A percentile compares a stretch with the other conserved stretches of the same genome.
Conservation (phyloP, 2,888 invertebrate species). For the Platycheirus rosarum region DNA sequence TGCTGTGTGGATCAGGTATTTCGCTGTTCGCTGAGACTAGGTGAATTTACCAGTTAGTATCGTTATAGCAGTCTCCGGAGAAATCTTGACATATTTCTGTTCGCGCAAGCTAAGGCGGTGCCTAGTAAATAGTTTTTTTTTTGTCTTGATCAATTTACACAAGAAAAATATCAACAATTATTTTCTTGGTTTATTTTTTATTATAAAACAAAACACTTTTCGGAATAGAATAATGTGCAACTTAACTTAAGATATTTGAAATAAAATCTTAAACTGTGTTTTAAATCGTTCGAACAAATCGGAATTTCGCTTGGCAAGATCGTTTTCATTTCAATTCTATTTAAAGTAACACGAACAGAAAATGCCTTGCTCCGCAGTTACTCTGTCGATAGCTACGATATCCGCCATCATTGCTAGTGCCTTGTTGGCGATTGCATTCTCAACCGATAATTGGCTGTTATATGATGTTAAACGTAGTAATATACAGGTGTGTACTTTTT, state of each 20-base stretch:
- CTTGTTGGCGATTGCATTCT: constrained; percentile 95
- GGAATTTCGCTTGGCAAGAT: constrained; percentile 35
- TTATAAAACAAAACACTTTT: not conserved
- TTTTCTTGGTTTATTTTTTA: not conserved
- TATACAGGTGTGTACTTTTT: constrained; percentile 88
- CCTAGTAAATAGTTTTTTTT: constrained; percentile 33
- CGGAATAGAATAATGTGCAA: constrained; percentile 59
- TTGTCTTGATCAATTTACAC: constrained; percentile 23
- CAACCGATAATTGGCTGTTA: constrained; percentile 98
- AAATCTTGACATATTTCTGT: constrained; percentile 71
- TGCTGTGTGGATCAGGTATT: constrained; percentile 69
- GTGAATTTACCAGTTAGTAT: constrained; percentile 61
- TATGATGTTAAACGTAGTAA: constrained; percentile 94
- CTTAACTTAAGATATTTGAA: constrained; percentile 38
- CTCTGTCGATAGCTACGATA: constrained; percentile 96
- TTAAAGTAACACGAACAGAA: constrained; percentile 76
- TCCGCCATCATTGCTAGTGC: constrained; percentile 97
- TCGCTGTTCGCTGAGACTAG: constrained; percentile 57
- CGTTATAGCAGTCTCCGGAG: constrained; percentile 71
- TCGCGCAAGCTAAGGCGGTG: constrained; percentile 64
- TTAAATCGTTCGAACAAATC: constrained; percentile 18
- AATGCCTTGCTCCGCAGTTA: constrained; percentile 97
- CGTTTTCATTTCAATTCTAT: constrained; percentile 28
- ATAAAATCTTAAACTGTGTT: constrained; percentile 22
- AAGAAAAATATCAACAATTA: constrained; percentile 29